Evolutionary conservation across 2,888 invertebrate genomes (phyloP).

Genomic region (Aricia artaxerxes): DNA sequence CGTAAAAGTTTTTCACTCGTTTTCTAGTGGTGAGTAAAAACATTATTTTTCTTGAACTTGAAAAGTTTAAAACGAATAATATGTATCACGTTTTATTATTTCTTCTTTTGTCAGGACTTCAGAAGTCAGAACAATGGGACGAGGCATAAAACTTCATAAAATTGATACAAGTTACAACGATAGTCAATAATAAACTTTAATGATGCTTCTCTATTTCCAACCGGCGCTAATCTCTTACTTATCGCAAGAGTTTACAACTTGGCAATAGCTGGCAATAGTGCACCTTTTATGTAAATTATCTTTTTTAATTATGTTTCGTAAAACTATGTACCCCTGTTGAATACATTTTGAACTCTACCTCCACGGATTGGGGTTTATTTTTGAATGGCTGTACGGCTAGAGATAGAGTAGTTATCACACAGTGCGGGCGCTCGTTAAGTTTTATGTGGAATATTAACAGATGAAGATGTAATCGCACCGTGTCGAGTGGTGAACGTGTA

Average conservation of each 20-base stretch:
- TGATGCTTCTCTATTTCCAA: not conserved
- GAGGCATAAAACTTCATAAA: too few relatives aligned
- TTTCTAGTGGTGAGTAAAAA: too few relatives aligned
- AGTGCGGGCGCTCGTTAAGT: slow-evolving; percentile 10
- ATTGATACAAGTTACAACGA: too few relatives aligned
- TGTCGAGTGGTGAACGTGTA: not conserved
- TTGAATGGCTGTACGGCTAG: not conserved
- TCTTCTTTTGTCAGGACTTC: too few relatives aligned
- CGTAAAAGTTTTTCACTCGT: too few relatives aligned
- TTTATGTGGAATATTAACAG: slow-evolving; percentile 12
- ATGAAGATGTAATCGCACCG: not conserved
- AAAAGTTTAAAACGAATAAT: too few relatives aligned
- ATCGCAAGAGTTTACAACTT: slow-evolving; percentile 9
- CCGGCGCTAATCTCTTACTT: not conserved
- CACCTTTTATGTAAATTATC: slow-evolving; percentile 18
- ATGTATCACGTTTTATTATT: too few relatives aligned
- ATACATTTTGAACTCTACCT: not conserved
- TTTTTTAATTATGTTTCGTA: slow-evolving; percentile 12
- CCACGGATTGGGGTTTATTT: not conserved
- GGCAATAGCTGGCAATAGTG: not conserved
- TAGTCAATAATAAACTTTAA: not conserved
- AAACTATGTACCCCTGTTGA: not conserved
- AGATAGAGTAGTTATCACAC: slow-evolving; percentile 4
- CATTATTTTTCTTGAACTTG: too few relatives aligned
- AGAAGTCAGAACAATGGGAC: too few relatives aligned